Percentiles rank a stretch among this genome's conserved stretches.
These are phyloP conservation scores for Drosophila cardini DNA, from an alignment of 1,140 invertebrate species.

Conservation along the genomic window DNA sequence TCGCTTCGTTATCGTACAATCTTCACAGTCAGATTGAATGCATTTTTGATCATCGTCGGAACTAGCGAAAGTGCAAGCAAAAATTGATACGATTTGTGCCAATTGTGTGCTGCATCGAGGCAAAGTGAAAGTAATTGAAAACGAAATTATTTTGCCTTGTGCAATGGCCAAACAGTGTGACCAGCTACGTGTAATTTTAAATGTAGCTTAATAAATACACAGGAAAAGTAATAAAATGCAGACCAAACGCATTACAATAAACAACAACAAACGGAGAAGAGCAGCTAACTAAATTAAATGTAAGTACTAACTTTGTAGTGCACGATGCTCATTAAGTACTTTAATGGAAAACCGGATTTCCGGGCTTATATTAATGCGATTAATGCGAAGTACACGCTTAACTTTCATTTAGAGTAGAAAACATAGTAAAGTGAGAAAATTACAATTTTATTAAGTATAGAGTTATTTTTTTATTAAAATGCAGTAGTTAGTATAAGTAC, in stretches of 20 bases:
- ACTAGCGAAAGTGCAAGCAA: slow-evolving; percentile 53
- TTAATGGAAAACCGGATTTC: too few relatives aligned
- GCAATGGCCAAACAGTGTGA: slow-evolving; percentile 27
- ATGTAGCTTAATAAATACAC: neutral
- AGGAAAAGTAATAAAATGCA: slow-evolving; percentile 13
- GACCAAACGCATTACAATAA: neutral
- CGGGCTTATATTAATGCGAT: too few relatives aligned
- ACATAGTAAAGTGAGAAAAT: too few relatives aligned
- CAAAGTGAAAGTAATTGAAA: slow-evolving; percentile 41
- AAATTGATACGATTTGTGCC: slow-evolving; percentile 43
- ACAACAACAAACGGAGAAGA: neutral
- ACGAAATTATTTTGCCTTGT: slow-evolving; percentile 13
- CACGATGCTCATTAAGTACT: too few relatives aligned
- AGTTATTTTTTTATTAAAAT: too few relatives aligned
- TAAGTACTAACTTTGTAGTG: neutral
- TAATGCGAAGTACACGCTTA: too few relatives aligned
- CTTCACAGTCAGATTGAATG: slow-evolving; percentile 47
- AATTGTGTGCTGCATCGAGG: slow-evolving; percentile 24
- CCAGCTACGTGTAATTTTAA: slow-evolving; percentile 2
- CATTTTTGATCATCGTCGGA: slow-evolving; percentile 48
- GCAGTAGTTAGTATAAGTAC: too few relatives aligned
- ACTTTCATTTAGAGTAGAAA: too few relatives aligned
- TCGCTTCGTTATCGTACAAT: slow-evolving; percentile 8
- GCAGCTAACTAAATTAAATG: neutral
- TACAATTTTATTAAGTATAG: too few relatives aligned